Evolutionary conservation across 2,113 vertebrate genomes (phyloP).

Genomic region (Heloderma charlesbogerti): DNA sequence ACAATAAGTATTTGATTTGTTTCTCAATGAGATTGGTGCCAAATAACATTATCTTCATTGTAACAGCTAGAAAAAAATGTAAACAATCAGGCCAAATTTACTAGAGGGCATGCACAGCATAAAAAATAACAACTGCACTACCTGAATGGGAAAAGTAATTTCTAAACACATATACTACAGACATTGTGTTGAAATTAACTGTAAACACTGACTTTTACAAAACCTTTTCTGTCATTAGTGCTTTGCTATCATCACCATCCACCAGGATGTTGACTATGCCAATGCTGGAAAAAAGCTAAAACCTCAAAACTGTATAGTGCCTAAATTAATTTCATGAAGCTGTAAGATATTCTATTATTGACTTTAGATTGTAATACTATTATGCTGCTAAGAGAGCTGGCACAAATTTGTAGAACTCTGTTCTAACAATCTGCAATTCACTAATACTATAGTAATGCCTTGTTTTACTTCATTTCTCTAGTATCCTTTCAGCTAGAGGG

Average conservation of each 20-base stretch:
- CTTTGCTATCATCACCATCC: conserved; percentile 1
- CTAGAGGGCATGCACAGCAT: conserved; percentile 25
- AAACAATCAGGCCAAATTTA: conserved; percentile 22
- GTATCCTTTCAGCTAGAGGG: too few relatives aligned
- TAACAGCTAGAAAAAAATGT: neutral
- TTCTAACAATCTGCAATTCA: neutral
- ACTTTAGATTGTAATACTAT: neutral
- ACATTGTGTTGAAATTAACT: neutral
- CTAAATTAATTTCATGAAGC: neutral
- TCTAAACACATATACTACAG: conserved; percentile 8
- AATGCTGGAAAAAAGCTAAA: neutral
- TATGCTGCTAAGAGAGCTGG: neutral
- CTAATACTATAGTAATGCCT: neutral
- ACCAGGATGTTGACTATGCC: neutral
- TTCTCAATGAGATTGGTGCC: neutral
- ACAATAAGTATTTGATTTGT: neutral
- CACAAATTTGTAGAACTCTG: neutral
- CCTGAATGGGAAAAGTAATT: neutral
- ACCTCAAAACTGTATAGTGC: neutral
- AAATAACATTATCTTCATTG: conserved; percentile 4
- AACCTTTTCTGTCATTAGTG: neutral
- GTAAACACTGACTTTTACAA: conserved; percentile 12
- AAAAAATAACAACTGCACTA: conserved; percentile 7
- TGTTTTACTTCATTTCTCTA: neutral
- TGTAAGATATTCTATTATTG: accelerated